Conservation (phyloP, 2,113 vertebrate genomes). For the Gadus chalcogrammus region DNA sequence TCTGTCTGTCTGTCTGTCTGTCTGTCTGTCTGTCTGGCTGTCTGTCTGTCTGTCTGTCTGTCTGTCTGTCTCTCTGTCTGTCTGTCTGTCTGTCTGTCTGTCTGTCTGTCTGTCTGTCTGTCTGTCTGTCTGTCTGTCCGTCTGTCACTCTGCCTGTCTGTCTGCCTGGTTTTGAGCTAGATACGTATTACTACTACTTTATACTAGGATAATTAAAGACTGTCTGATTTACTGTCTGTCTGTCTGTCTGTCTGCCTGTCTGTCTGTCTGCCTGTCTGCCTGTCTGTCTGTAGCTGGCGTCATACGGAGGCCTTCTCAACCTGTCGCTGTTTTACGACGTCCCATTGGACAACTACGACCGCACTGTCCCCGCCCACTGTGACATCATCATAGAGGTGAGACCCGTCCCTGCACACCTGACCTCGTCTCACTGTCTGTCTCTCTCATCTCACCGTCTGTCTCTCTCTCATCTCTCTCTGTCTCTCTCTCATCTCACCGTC, state of each 20-base stretch:
- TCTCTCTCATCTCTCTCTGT: too few species aligned
- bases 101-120: too few species aligned
- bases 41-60: not conserved
- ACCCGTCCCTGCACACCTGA: too few species aligned
- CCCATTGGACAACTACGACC: constrained; percentile 41
- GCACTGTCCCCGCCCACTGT: constrained; percentile 27
- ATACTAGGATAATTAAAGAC: not conserved
- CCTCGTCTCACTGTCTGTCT: not conserved
- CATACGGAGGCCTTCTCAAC: constrained; percentile 52
- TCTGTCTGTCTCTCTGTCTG: not conserved
- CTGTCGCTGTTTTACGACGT: constrained; percentile 43
- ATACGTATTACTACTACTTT: not conserved
- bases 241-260: not conserved
- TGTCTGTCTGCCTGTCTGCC: not conserved
- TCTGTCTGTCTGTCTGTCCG: constrained; percentile 1
- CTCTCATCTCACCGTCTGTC: too few species aligned
- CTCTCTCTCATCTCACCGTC: too few species aligned
- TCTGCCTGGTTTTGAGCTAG: not conserved
- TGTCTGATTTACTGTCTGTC: not conserved
- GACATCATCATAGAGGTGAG: constrained; percentile 57
- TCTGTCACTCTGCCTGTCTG: not conserved
- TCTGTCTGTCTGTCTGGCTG: too few species aligned
- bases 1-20: not conserved
- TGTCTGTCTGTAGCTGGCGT: constrained; percentile 40
- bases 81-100: not conserved